These are phyloP conservation scores for Thysanoteuthis rhombus DNA, from an alignment of 2,888 invertebrate genomes.

Conservation along the genomic window DNA sequence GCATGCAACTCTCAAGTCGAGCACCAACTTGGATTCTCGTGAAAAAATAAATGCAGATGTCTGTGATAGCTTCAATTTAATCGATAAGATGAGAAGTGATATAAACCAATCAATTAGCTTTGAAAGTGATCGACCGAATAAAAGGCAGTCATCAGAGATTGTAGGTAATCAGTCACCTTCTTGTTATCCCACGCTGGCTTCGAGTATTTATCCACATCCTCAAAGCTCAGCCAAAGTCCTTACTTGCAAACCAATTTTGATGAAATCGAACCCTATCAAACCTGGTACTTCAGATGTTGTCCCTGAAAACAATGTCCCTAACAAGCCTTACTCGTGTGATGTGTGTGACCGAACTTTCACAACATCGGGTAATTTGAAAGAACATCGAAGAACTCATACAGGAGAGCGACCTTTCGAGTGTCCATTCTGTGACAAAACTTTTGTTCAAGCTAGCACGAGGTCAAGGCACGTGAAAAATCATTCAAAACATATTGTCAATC, in stretches of 20 bases:
- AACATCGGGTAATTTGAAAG: slow-evolving; percentile 13
- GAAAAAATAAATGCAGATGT: not conserved
- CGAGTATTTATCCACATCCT: not conserved
- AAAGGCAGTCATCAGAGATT: not conserved
- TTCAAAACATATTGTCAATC: not conserved
- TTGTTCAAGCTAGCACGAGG: not conserved
- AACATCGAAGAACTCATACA: slow-evolving; percentile 15
- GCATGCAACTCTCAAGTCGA: not conserved
- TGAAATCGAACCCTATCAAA: not conserved
- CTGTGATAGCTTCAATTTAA: not conserved
- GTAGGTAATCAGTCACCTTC: not conserved
- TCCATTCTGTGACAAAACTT: not conserved
- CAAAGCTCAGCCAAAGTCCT: not conserved
- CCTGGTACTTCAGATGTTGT: not conserved
- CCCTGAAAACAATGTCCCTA: not conserved
- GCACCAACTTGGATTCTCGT: not conserved
- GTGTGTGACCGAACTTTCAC: not conserved
- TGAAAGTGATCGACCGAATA: not conserved
- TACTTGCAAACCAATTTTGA: not conserved
- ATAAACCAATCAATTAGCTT: not conserved
- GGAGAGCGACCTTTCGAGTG: slow-evolving; percentile 17
- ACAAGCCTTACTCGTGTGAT: not conserved
- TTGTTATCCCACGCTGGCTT: not conserved
- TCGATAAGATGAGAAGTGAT: not conserved
- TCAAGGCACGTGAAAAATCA: slow-evolving; percentile 16